Evolutionary conservation across 2,888 invertebrate genomes (phyloP).

Genomic region (Brenthis ino): DNA sequence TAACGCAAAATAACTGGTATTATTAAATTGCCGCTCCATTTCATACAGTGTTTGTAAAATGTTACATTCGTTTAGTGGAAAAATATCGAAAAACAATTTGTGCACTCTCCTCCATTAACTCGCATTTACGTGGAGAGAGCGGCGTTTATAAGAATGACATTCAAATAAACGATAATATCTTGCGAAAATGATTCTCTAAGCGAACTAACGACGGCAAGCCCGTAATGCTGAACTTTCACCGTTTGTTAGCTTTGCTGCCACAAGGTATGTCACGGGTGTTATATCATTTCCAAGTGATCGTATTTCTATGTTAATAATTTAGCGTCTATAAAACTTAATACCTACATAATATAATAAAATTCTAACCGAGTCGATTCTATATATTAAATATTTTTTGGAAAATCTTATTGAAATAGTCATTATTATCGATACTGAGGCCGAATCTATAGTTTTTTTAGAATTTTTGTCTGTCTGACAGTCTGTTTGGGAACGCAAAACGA

Average conservation of each 20-base stretch:
- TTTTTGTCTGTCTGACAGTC: no score
- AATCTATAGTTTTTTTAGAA: no score
- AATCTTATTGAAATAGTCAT: no score
- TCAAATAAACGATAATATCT: constrained; percentile 48
- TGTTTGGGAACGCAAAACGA: no score
- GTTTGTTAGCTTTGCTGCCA: constrained; percentile 64
- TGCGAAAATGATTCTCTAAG: constrained; percentile 43
- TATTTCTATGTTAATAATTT: constrained; percentile 3
- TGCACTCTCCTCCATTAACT: constrained; percentile 13
- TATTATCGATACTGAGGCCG: no score
- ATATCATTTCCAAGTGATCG: constrained; percentile 42
- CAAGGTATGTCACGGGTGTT: constrained; percentile 54
- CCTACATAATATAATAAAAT: no score
- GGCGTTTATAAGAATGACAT: constrained; percentile 45
- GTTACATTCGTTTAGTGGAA: constrained; percentile 42
- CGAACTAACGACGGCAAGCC: constrained; percentile 30
- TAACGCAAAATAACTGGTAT: constrained; percentile 65
- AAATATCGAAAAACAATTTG: constrained; percentile 44
- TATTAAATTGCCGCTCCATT: constrained; percentile 68
- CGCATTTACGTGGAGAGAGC: constrained; percentile 10
- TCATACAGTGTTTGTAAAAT: constrained; percentile 49
- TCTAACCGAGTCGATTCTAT: no score
- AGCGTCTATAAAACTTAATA: no score
- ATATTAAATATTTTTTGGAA: no score
- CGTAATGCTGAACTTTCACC: constrained; percentile 68